Conservation (phyloP, 2,888 invertebrate genomes). For the Steinernema hermaphroditum region DNA sequence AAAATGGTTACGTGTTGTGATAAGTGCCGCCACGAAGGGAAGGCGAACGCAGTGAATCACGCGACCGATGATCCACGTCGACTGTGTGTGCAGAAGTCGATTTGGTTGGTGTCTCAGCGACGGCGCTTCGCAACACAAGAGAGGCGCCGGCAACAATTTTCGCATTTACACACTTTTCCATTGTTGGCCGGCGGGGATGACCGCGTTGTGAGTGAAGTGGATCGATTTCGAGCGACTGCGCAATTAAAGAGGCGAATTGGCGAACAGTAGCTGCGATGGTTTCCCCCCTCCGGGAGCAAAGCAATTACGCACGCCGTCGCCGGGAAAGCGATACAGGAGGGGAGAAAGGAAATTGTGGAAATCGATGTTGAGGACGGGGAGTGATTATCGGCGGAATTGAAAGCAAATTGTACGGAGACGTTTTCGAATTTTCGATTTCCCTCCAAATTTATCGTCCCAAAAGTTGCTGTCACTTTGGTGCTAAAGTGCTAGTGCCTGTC, state of each 20-base stretch:
- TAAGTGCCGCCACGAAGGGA: background rate
- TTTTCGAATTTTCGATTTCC: background rate
- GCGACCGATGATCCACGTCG: background rate
- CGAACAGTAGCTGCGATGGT: slow-evolving; percentile 25
- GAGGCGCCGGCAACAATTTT: background rate
- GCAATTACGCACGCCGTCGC: background rate
- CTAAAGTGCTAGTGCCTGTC: background rate
- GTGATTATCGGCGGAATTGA: background rate
- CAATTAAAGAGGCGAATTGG: slow-evolving; percentile 25
- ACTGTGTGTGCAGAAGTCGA: slow-evolving; percentile 8
- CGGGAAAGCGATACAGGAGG: background rate
- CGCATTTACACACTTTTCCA: slow-evolving; percentile 30
- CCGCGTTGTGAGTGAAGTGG: slow-evolving; percentile 24
- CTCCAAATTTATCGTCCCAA: background rate
- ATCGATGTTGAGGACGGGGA: background rate
- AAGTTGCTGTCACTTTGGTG: background rate
- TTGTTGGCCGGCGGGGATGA: slow-evolving; percentile 19
- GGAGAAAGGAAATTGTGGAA: background rate
- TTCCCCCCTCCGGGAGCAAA: slow-evolving; percentile 10
- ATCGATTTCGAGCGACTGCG: slow-evolving; percentile 22
- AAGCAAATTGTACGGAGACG: too few species aligned
- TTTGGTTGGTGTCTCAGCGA: background rate
- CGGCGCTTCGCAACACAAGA: slow-evolving; percentile 7
- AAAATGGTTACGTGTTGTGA: background rate
- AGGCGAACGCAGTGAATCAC: background rate